Evolutionary conservation across 2,113 vertebrate genomes (phyloP), one percentile per base, ranked within the genome.

Genomic region (Pseudorectes ferrugineus): DNA sequence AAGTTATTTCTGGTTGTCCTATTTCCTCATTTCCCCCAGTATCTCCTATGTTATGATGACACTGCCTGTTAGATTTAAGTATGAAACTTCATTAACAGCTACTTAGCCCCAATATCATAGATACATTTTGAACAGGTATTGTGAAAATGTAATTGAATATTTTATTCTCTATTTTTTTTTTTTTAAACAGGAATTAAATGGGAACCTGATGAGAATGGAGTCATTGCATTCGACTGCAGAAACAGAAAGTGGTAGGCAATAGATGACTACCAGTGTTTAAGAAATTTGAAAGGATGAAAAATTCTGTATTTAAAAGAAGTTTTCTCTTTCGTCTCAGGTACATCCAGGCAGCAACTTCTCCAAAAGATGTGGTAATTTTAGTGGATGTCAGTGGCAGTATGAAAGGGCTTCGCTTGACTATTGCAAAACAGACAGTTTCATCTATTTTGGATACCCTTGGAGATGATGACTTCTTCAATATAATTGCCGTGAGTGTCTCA

Each of bases 401-500:
- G 99, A 99, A 99, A 97, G 99, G 99, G 14, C 98, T 99, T 46
- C 98, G 99, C 62, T 89, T 99, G 95, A 99, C 99, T 51, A 99
- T 99, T 8, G 99, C 99, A 10, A 98, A 99, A 83, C 99, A 99
- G 96, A 99, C 99, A 0, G 99, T 99, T 43, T 99, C 99, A 23
- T 99, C 99, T 38, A 99, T 99, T 95, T 97, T 99, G 98, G 99
- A 99, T 93, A 99, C 99, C 9, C 98, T 99, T 52, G 99, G 99
- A 91, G 99, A 99, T 25, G 99, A 99, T 51, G 99, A 99, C 97
- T 99, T 99, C 98, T 99, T 99, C 98, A 99, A 99, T 96, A 99
- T 99, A 84, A 99, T 99, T 68, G 99, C 99, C 70, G 99, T 99
- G 97, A 98, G 99, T 98, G 33, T 35, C 42, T 80, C 59, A 63